Base-by-base conservation (phyloP, 2,888 invertebrate genomes). In the Melieria omissa region DNA sequence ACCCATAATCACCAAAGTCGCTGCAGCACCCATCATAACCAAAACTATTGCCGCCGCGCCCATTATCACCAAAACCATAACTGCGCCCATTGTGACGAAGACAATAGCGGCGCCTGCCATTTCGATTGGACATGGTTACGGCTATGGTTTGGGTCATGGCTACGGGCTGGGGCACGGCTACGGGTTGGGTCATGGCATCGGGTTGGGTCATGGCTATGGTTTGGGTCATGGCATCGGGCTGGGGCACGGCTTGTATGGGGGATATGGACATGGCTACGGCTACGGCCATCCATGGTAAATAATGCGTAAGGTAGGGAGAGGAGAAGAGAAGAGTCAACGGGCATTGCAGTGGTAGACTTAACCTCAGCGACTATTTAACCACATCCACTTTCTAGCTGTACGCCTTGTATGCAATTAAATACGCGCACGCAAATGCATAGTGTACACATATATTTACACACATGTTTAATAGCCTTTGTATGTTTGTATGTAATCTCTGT, bases 161-260 rank as follows among this genome's bases (percentile, higher is more conserved):
- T 75, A 77, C 49, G 78, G 76, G 9, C 58, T 71, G 4, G 71
- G 73, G 61, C 70, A 71, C 4, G 73, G 75, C 5, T 76, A 78
- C 55, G 79, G 73, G 9, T 75, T 76, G 47, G 78, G 76, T 9
- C 58, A 70, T 4, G 71, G 73, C 65, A 70, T 70, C 4, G 73
- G 75, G 5, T 75, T 77, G 57, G 79, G 77, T 7, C 66, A 67
- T 57, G 75, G 75, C 14, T 72, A 73, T 52, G 75, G 75, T 6
- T 65, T 49, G 14, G 73, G 92, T 8, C 63, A 65, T 57, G 70
- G 70, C 6, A 92, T 78, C 92, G 92, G 87, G 92, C 92, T 87
- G 92, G 88, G 57, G 90, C 88, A 81, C 90, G 93, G 81, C 44
- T 62, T 67, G n/a, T 72, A 73, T 60, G 65, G 73, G 42, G 82